Base-by-base conservation (phyloP, 1,140 invertebrate genomes). In the Neocloeon triangulifer region DNA sequence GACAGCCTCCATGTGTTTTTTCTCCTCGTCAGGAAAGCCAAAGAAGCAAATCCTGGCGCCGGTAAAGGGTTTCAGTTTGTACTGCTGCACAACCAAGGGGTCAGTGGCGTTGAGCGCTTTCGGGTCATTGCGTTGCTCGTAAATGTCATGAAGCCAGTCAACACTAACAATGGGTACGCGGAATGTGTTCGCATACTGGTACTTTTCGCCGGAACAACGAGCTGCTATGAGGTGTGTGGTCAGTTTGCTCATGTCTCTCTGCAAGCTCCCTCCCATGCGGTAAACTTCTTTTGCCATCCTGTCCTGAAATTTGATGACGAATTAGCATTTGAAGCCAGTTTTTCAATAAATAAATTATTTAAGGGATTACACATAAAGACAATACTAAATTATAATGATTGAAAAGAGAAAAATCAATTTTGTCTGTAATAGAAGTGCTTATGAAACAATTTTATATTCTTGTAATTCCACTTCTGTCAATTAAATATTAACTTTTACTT, bases 171-270 rank as follows among this genome's bases (percentile, higher is more conserved):
- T 76, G 10, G 85, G 82, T 41, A 85, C 68, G 14, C 77, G 70
- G 51, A 91, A 81, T 33, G 75, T 77, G 21, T 79, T 71, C 29
- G 91, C 88, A 49, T 65, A 73, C 45, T 67, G 62, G 47, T 80
- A 82, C 59, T 95, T 94, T 43, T 84, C 73, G 36, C 88, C 85
- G 25, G 70, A 69, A 43, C 73, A 75, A 46, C 66, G 64, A 44
- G 77, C 78, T 30, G 86, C 81, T 40, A 96, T 80, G 23, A 97
- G 61, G 62, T 95, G 88, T 28, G 88, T 95, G 34, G 86, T 73
- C 49, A 78, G 84, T 13, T 64, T 61, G 34, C 68, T 71, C 60
- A 86, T 73, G 42, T 91, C 82, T 55, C 78, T 82, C 29, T 84
- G 64, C 41, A 94, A 77, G 44, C 79, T 88, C 12, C 86, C 88